Base-by-base conservation (phyloP, 2,113 vertebrate genomes). In the Rousettus leschenaultii region DNA sequence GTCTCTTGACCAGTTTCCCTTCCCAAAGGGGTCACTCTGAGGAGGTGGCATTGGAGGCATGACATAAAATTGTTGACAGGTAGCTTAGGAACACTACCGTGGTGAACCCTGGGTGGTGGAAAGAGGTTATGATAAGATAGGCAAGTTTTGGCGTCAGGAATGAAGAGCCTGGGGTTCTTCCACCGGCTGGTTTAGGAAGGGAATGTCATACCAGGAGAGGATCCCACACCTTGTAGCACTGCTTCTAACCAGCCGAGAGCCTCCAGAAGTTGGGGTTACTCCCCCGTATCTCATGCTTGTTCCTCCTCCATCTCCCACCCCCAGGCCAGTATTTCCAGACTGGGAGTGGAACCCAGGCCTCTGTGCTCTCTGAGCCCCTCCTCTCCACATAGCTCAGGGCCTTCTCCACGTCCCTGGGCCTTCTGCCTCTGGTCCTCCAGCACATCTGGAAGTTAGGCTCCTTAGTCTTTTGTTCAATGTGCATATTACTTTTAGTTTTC, bases 171-270 rank as follows among this genome's bases (percentile, higher is more conserved):
- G 40, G 45, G 35, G 33, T 33, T 57, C 51, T n/a, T 43, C 13
- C 26, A n/a, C 26, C 65, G 3, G 59, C 66, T 65, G 24, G 53
- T 33, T 61, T 51, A 35, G 45, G 30, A 11, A 68, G 40, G 40
- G 24, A 15, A 43, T 33, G 8, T 16, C 16, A 13, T 18, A 59
- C 51, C 28, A 57, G 28, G 51, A 51, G 51, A 40, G 57, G 38
- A 26, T 26, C 18, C 0, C 0, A 4, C 2, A 0, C 71, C 22
- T 33, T 16, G 26, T 7, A 7, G 57, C 38, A 15, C 55, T 38
- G 28, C 57, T 68, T 11, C 38, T 33, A 1, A 4, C 40, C 4
- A 24, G 48, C 35, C 16, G 1, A 3, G 55, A 66, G 38, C 35
- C 22, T 48, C 51, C 61, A 35, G 61, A n/a, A 59, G 18, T 28